Base-by-base conservation (phyloP, 2,888 invertebrate genomes). In the Arctia plantaginis region DNA sequence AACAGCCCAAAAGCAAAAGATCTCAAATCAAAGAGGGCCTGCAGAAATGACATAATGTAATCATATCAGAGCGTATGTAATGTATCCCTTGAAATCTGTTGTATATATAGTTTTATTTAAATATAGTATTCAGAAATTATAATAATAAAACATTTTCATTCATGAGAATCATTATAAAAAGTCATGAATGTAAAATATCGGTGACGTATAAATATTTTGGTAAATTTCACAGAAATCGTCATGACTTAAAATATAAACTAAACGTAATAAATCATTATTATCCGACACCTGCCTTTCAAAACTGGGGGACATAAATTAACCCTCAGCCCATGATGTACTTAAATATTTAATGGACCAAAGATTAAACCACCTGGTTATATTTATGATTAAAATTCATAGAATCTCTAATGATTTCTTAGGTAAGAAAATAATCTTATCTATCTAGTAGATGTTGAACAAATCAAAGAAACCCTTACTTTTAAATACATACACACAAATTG, bases 261-360 rank as follows among this genome's bases (percentile, higher is more conserved):
- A 81, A 76, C 30, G 69, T 72, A 66, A 83, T 82, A 81, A 78
- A 82, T 90, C 87, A 90, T 86, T 88, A 87, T 90, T 86, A 89
- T 81, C 80, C 74, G 72, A 80, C 78, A 73, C 80, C 76, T 77
- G 82, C 83, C 77, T 74, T n/a, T 76, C 80, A 78, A 85, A 90
- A 90, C 85, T 87, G 88, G 80, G 83, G 84, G 86, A 86, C 86
- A 87, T 90, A 90, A 90, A 91, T 91, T 89, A 89, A 87, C 86
- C 85, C 84, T 77, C 77, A 76, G 79, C 84, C 86, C 86, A 86
- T 88, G 86, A 86, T 76, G 83, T 85, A 85, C 82, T 87, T 87
- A 88, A 91, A 89, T 89, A 91, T 89, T 90, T 86, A 87, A 86
- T 85, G 78, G 84, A 83, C 81, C 69, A 73, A 76, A 77, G 77